Conservation (phyloP, 2,888 invertebrate species). For the Mallateleia sp. region DNA sequence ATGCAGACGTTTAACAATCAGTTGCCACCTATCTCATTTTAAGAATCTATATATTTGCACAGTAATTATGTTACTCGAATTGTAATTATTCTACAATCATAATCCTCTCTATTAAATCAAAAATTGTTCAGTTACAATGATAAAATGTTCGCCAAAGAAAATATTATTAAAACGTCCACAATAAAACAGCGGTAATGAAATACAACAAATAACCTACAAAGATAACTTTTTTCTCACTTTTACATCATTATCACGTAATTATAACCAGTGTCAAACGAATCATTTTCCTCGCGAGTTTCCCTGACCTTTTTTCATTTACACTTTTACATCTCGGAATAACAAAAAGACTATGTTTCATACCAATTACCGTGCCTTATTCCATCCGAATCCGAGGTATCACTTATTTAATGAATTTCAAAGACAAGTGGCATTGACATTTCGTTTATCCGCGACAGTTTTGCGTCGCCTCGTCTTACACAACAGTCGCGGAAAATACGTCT, state of each 20-base stretch:
- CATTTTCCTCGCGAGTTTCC: conserved; percentile 53
- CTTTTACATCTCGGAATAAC: conserved; percentile 24
- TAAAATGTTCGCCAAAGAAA: neutral
- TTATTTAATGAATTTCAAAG: conserved; percentile 20
- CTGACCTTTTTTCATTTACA: conserved; percentile 55
- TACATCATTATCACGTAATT: conserved; percentile 48
- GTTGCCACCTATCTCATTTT: neutral
- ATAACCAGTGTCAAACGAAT: conserved; percentile 56
- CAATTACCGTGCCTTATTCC: conserved; percentile 6
- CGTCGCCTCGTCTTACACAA: conserved; percentile 5
- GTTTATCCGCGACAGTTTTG: neutral
- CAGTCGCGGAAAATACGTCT: conserved; percentile 20
- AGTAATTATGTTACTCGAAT: no score
- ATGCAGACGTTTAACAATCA: conserved; percentile 13
- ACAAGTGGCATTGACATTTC: conserved; percentile 29
- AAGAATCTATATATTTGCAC: no score
- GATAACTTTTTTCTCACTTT: conserved; percentile 47
- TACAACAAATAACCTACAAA: conserved; percentile 58
- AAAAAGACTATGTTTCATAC: conserved; percentile 13
- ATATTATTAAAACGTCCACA: neutral
- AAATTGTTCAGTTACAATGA: no score
- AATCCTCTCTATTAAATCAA: no score
- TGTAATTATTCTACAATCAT: no score
- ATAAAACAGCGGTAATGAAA: conserved; percentile 35
- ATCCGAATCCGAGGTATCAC: conserved; percentile 3